These are phyloP conservation scores for Agriopis leucophaearia DNA, from an alignment of 2,888 invertebrate species.

Conservation along the genomic window DNA sequence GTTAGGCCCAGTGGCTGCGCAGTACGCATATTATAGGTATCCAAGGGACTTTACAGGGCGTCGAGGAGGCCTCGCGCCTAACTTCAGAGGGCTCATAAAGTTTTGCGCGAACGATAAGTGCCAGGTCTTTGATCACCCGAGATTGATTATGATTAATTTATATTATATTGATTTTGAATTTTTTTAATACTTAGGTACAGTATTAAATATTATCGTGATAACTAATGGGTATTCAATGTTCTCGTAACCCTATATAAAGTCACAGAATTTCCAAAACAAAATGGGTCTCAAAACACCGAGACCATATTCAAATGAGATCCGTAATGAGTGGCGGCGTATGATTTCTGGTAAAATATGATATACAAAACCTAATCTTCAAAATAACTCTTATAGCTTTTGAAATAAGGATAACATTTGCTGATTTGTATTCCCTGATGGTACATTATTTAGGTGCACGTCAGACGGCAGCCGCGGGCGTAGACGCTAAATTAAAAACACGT, in stretches of 20 bases:
- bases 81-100: too few species aligned
- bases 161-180: too few species aligned
- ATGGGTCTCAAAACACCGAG: slow-evolving; percentile 47
- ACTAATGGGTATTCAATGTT: not conserved
- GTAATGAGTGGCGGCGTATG: slow-evolving; percentile 79
- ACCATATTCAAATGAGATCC: slow-evolving; percentile 72
- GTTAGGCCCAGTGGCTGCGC: too few species aligned
- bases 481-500: slow-evolving; percentile 86
- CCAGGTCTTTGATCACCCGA: too few species aligned
- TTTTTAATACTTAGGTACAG: too few species aligned
- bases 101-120: too few species aligned
- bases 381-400: not conserved
- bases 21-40: too few species aligned
- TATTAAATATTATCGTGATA: not conserved
- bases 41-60: too few species aligned
- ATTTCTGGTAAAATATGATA: slow-evolving; percentile 78
- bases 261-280: slow-evolving; percentile 48
- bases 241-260: not conserved
- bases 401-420: slow-evolving; percentile 13
- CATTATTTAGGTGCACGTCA: slow-evolving; percentile 72
- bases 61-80: too few species aligned
- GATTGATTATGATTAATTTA: too few species aligned
- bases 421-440: slow-evolving; percentile 41
- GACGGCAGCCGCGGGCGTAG: slow-evolving; percentile 83
- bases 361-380: not conserved